Conservation (phyloP, 1,140 invertebrate species). For the Nasonia giraulti region DNA sequence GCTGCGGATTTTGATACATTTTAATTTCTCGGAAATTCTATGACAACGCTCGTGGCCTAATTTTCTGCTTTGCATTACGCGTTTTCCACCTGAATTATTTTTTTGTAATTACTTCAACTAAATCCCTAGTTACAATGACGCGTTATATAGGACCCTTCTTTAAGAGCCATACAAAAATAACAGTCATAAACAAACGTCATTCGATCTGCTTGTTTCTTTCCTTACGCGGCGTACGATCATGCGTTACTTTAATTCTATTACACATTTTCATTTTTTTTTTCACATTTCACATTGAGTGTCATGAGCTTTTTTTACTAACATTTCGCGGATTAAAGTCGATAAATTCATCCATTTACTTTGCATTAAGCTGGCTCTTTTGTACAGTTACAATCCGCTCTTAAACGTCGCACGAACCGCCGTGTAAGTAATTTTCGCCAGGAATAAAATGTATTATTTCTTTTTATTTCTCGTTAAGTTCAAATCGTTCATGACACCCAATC, state of each 20-base stretch:
- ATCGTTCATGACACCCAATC: conserved; percentile 44
- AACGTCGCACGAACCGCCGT: neutral
- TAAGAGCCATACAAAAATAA: conserved; percentile 70
- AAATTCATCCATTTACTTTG: neutral
- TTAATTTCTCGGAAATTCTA: conserved; percentile 50
- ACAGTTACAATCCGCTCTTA: neutral
- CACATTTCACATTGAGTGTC: conserved; percentile 33
- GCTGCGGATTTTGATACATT: conserved; percentile 41
- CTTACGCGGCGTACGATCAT: conserved; percentile 49
- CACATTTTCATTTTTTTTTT: conserved; percentile 38
- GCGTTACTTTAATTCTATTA: conserved; percentile 51
- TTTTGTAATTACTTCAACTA: conserved; percentile 56
- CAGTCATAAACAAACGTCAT: conserved; percentile 66
- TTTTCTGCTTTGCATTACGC: conserved; percentile 37
- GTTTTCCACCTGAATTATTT: conserved; percentile 35
- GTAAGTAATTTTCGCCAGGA: conserved; percentile 45
- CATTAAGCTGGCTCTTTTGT: conserved; percentile 1
- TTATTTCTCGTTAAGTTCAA: conserved; percentile 5
- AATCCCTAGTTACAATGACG: conserved; percentile 63
- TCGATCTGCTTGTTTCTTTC: conserved; percentile 49
- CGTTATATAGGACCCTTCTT: conserved; percentile 58
- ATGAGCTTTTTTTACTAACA: conserved; percentile 26
- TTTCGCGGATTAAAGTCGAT: conserved; percentile 26
- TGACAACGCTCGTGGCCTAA: conserved; percentile 55
- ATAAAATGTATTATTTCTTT: conserved; percentile 39